These are phyloP conservation scores for Hetaerina titia DNA, from an alignment of 2,888 invertebrate species.

Conservation along the genomic window DNA sequence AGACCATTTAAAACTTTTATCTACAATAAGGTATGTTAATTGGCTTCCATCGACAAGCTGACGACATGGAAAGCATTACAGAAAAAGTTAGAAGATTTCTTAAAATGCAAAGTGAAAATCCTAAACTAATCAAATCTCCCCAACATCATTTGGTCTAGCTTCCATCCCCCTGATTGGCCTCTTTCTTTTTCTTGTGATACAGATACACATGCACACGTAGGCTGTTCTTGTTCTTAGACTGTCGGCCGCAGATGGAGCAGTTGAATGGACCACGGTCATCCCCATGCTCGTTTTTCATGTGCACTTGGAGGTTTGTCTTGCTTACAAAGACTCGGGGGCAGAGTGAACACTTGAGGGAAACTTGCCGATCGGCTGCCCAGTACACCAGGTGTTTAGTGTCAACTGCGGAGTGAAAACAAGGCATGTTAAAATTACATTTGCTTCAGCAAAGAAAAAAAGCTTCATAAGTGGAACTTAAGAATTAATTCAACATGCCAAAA, in stretches of 20 bases:
- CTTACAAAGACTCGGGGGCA: conserved; percentile 62
- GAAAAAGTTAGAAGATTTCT: conserved; percentile 54
- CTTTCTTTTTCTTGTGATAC: conserved; percentile 69
- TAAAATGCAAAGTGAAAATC: conserved; percentile 59
- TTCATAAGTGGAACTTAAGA: conserved; percentile 65
- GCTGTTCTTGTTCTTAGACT: conserved; percentile 70
- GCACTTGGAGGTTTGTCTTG: conserved; percentile 67
- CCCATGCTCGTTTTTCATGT: conserved; percentile 70
- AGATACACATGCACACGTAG: conserved; percentile 70
- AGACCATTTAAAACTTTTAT: conserved; percentile 48
- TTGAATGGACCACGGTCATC: conserved; percentile 69
- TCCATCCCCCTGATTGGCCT: conserved; percentile 68
- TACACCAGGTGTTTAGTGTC: conserved; percentile 66
- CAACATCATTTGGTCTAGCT: conserved; percentile 47
- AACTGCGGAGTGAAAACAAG: conserved; percentile 66
- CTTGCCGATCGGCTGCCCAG: conserved; percentile 64
- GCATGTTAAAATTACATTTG: conserved; percentile 67
- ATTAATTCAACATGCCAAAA: conserved; percentile 63
- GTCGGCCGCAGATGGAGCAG: conserved; percentile 70
- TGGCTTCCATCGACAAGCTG: conserved; percentile 60
- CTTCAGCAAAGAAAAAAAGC: conserved; percentile 64
- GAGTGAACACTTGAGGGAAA: conserved; percentile 66
- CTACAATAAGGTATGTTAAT: conserved; percentile 58
- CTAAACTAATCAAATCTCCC: conserved; percentile 36
- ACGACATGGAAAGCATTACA: conserved; percentile 61